Evolutionary conservation across 2,888 invertebrate genomes (phyloP).

Genomic region (Acanthosepion esculentum): DNA sequence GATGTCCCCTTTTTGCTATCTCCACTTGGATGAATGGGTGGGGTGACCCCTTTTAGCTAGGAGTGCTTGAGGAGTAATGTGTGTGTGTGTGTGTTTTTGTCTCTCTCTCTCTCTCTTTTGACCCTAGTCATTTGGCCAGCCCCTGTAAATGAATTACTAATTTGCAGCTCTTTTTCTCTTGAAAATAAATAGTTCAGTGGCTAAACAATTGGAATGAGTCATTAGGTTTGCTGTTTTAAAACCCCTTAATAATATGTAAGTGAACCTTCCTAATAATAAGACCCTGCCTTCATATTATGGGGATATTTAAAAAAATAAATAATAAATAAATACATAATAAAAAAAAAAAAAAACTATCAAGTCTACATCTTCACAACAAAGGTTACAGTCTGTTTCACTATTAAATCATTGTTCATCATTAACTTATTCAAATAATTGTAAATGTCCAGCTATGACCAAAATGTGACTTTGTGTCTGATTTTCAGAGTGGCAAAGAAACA

Average conservation of each 20-base stretch:
- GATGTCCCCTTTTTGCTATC: neutral
- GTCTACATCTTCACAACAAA: neutral
- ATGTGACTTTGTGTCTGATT: too few species aligned
- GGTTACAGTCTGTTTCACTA: neutral
- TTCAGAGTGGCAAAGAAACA: too few species aligned
- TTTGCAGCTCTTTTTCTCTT: neutral
- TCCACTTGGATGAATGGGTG: neutral
- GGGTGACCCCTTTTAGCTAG: neutral
- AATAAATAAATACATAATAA: too few species aligned
- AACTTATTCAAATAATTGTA: neutral
- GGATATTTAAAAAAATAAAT: neutral
- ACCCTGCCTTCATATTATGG: neutral
- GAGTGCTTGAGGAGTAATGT: neutral
- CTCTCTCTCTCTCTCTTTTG: neutral
- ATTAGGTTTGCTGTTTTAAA: neutral
- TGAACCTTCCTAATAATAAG: neutral
- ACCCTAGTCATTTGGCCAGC: neutral
- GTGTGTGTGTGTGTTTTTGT: neutral
- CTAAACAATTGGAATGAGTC: neutral
- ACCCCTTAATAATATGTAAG: neutral
- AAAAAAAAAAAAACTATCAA: neutral
- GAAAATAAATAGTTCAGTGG: neutral
- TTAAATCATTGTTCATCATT: neutral
- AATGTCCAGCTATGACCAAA: too few species aligned
- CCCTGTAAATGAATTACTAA: neutral